phyloP scores from a whole-genome alignment of 2,113 vertebrate species.

The Sialia sialis region DNA sequence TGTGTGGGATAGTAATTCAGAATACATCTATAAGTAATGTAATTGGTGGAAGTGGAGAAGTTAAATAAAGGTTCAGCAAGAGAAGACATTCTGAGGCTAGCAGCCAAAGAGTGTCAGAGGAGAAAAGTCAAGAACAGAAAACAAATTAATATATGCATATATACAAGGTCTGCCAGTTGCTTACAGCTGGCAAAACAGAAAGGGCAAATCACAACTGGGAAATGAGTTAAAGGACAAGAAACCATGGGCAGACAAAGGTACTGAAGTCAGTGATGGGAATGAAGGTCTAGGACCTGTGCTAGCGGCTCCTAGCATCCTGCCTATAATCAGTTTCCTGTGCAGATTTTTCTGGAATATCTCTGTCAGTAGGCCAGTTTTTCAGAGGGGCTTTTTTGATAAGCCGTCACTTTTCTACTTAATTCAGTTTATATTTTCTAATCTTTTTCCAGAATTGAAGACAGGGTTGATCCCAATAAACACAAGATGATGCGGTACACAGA shows the following conservation, averaged over 20 bases:
- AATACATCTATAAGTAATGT: neutral
- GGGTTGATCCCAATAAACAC: conserved; percentile 76
- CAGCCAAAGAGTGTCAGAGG: neutral
- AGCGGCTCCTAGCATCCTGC: neutral
- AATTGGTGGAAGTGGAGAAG: neutral
- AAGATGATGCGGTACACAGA: conserved; percentile 81
- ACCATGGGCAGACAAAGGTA: fast-evolving
- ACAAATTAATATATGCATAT: neutral
- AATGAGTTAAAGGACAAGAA: neutral
- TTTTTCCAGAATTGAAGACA: conserved; percentile 83
- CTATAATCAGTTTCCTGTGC: neutral
- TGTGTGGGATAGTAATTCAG: neutral
- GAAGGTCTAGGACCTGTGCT: neutral
- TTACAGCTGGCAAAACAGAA: neutral
- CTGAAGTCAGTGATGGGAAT: neutral
- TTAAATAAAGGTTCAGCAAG: neutral
- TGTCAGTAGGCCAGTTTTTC: neutral
- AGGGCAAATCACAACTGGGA: neutral
- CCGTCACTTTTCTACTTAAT: neutral
- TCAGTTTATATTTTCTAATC: neutral
- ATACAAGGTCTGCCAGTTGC: neutral
- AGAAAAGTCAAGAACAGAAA: neutral
- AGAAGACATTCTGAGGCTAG: neutral
- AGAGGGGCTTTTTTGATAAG: neutral
- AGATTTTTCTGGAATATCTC: neutral